Base-by-base conservation (phyloP, 2,797 vertebrate genomes). In the Hyperoplus lanceolatus region DNA sequence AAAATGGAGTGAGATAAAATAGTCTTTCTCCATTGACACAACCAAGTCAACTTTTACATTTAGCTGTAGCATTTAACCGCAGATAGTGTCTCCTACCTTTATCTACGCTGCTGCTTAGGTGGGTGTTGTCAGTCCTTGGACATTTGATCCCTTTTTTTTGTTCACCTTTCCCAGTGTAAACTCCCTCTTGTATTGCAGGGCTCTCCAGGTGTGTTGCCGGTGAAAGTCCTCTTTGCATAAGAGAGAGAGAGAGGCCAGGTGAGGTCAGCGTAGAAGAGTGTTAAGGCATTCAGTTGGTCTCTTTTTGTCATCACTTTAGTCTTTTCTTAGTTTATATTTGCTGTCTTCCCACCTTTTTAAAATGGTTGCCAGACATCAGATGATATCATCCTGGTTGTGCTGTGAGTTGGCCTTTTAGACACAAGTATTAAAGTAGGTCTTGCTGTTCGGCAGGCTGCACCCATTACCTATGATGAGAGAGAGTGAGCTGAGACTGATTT, bases 211-310 rank as follows among this genome's bases (percentile, higher is more conserved):
- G 86, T 80, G 86, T 75, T 76, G 21, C 58, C 12, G 60, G 57
- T 75, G 70, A 90, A 88, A 78, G 84, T 84, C 73, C 70, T 61
- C 50, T 73, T 74, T 75, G 38, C 54, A 64, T 74, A 21, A 65
- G 45, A 71, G 74, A 83, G 90, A 82, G 88, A 71, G 74, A 83
- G 90, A 82, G 88, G 65, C 66, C 64, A 84, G 81, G 84, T 88
- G 82, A 91, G 88, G 87, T 90, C 86, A 90, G 74, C 86, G 85
- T 92, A 82, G 86, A 90, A 84, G 70, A 80, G 13, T 38, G 21
- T 60, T 58, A 58, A 74, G 70, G 67, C 45, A 70, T 82, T 58
- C 81, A 88, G 89, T 80, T 87, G 77, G 75, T 83, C 64, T 29
- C 66, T 76, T 73, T 55, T 11, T 46, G 43, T 65, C 39, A 3